A percentile compares a stretch with the other conserved stretches of the same genome.
phyloP scores from a whole-genome alignment of 2,113 vertebrate species.

The Corydoras sp. region DNA sequence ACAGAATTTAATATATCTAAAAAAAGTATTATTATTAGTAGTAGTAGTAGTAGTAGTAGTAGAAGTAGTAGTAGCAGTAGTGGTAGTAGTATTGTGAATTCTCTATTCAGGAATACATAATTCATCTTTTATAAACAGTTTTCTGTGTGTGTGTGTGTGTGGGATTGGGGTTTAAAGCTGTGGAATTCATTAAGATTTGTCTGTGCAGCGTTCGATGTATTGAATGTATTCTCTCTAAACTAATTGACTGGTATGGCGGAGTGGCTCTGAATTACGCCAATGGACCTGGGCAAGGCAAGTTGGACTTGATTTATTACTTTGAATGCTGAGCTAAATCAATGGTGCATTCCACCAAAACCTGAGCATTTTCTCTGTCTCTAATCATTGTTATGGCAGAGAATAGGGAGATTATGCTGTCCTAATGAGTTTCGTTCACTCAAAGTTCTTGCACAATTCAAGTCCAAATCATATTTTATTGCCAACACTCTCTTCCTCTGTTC shows the following conservation, averaged over 20 bases:
- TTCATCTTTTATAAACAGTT: no score
- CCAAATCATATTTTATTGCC: constrained; percentile 77
- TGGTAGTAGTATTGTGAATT: no score
- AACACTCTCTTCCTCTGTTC: constrained; percentile 56
- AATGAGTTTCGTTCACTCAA: constrained; percentile 71
- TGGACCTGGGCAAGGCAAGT: constrained; percentile 68
- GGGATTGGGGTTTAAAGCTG: constrained; percentile 44
- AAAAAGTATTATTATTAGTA: no score
- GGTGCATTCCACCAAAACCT: constrained; percentile 64
- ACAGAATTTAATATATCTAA: no score
- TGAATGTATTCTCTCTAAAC: constrained; percentile 74
- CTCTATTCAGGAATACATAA: no score
- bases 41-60: no score
- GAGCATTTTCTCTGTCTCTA: constrained; percentile 68
- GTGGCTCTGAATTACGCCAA: constrained; percentile 71
- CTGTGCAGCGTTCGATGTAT: constrained; percentile 63
- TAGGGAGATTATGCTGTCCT: constrained; percentile 73
- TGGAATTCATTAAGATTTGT: constrained; percentile 67
- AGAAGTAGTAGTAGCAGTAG: no score
- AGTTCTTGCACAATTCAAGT: constrained; percentile 66
- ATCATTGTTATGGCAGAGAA: constrained; percentile 75
- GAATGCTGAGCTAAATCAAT: constrained; percentile 73
- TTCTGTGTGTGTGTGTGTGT: constrained; percentile 25
- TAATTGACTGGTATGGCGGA: constrained; percentile 71
- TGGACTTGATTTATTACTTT: constrained; percentile 79